Percentiles rank a stretch among this genome's conserved stretches.
Conservation (phyloP, 2,113 vertebrate species). For the Romanogobio albipinnatus region DNA sequence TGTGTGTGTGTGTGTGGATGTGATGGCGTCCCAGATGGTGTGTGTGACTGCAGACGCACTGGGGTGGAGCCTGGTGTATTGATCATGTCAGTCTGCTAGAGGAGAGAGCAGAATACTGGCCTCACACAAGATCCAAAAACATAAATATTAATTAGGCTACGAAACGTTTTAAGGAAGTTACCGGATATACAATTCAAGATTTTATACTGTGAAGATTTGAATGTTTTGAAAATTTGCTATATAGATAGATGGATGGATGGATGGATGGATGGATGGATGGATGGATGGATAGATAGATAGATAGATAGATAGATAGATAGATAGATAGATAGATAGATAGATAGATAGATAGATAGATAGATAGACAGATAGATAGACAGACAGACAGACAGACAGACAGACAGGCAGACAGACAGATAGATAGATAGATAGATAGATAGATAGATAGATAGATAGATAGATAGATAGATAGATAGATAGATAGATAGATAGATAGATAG, state of each 20-base stretch:
- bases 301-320: not conserved
- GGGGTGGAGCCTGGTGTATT: slow-evolving; percentile 8
- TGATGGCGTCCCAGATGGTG: not conserved
- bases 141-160: not conserved
- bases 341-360: too few relatives aligned
- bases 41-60: not conserved
- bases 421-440: too few relatives aligned
- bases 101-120: not conserved
- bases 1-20: slow-evolving; percentile 18
- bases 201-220: not conserved
- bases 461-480: too few relatives aligned
- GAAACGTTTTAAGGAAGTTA: not conserved
- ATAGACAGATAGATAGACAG: too few relatives aligned
- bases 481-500: too few relatives aligned
- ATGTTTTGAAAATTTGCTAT: not conserved
- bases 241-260: too few relatives aligned
- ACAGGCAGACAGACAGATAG: too few relatives aligned
- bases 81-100: not conserved
- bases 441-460: too few relatives aligned
- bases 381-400: too few relatives aligned
- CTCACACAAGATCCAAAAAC: not conserved
- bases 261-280: too few relatives aligned
- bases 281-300: too few relatives aligned
- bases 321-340: not conserved
- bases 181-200: not conserved